Base-by-base conservation (phyloP, 2,113 vertebrate species). In the Myiozetetes cayanensis region DNA sequence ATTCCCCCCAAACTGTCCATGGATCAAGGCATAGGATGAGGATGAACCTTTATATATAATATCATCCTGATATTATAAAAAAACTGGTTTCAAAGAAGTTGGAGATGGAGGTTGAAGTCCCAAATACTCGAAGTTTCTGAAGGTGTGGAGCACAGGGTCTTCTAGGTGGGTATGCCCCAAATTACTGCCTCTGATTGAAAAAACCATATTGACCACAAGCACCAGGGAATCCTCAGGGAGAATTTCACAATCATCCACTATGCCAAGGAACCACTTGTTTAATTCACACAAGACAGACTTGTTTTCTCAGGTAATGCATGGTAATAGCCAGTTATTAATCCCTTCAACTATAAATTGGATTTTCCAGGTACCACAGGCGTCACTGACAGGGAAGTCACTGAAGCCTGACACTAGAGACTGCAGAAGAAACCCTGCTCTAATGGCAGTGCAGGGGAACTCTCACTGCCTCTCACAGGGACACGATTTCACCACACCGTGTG, bases 321-420 rank as follows among this genome's bases (percentile, higher is more conserved):
- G 55, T 77, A 74, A 86, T 55, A 86, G 23, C 37, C 39, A 86
- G 63, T 83, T 75, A 90, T 84, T 93, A 94, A 94, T 94, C 87
- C 89, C 74, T 90, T 91, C 85, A 66, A 9, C 43, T 61, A 39
- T 18, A 76, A 85, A 90, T 47, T 73, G 59, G 63, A 83, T 90
- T 97, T 95, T 85, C 82, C 71, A 80, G 67, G 71, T 77, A 58
- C 46, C 59, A 47, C 0, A 30, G 59, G 50, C 23, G 28, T 43
- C 3, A 3, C 4, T 80, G 74, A 27, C 81, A 89, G 58, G 23
- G 44, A 87, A 89, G 33, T 24, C 63, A 63, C 70, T 47, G 76
- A 68, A 75, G 73, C 39, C 80, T 87, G 41, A 14, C 71, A 37
- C n/a, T 2, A 41, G 44, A 72, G 22, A 41, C 13, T 71, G 61